Evolutionary conservation across 2,888 invertebrate species (phyloP), one percentile per base, ranked within the genome.

Genomic region (Pedicia rivosa): DNA sequence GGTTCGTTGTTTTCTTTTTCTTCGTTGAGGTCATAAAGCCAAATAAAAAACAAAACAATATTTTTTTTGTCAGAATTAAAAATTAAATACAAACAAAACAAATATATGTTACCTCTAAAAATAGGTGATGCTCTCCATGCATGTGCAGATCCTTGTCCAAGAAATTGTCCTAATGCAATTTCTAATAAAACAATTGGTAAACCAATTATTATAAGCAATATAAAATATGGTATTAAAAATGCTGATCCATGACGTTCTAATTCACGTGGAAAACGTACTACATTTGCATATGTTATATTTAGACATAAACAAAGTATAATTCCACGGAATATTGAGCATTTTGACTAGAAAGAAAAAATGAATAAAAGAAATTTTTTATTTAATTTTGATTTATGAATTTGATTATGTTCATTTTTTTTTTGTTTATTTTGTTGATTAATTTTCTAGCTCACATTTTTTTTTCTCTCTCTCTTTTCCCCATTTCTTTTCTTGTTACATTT

Each of bases 301-400:
- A 62, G 49, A 47, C 61, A 62, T 46, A 62, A 49, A 49, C 62
- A 62, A 42, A 62, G 50, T 43, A 62, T 52, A 35, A 61, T 50
- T 41, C 59, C 59, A 41, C 62, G 59, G 49, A 62, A 59, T 44
- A 62, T 54, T 38, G 61, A 62, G 46, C 61, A 62, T 55, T 61
- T 62, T 47, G 61, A 58, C 61, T 62, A 49, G 3, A 51, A 54
- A 36, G 16, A 41, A 42, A 44, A 37, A 27, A 22, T 35, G 20
- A 17, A 22, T 22, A 29, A 33, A 31, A 27, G 14, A 38, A 3
- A 34, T 14, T 28, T 12, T 12, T 26, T 8, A 26, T 37, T 13
- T 20, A 22, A 10, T 31, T 5, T 16, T 10, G 10, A n/a, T n/a
- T n/a, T n/a, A n/a, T n/a, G n/a, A n/a, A n/a, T n/a, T n/a, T n/a